Evolutionary conservation across 1,140 invertebrate species (phyloP).

Genomic region (Magallana ariakensis): DNA sequence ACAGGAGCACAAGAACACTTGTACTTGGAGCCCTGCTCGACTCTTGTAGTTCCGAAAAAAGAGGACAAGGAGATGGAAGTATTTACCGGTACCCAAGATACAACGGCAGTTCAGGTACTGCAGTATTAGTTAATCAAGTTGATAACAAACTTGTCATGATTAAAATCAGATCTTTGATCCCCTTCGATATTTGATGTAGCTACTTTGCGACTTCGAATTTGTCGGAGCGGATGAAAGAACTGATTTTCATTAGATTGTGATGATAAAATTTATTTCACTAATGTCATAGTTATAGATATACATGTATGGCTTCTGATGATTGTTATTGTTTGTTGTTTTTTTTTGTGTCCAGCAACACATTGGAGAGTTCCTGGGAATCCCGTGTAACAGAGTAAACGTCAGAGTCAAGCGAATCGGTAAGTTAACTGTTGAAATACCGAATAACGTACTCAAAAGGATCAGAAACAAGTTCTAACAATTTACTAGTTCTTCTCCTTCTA

Average conservation of each 20-base stretch:
- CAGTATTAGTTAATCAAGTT: too few species aligned
- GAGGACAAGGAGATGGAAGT: conserved; percentile 92
- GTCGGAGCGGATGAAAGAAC: too few species aligned
- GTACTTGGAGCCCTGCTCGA: conserved; percentile 91
- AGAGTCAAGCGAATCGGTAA: conserved; percentile 89
- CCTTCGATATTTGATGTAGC: too few species aligned
- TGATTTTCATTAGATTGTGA: too few species aligned
- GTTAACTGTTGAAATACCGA: background rate
- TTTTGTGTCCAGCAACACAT: background rate
- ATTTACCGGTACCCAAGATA: conserved; percentile 89
- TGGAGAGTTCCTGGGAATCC: conserved; percentile 86
- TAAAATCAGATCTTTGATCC: too few species aligned
- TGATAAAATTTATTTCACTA: too few species aligned
- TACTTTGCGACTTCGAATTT: too few species aligned
- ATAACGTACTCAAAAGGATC: too few species aligned
- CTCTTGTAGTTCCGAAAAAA: conserved; percentile 86
- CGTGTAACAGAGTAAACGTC: conserved; percentile 87
- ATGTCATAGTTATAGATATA: too few species aligned
- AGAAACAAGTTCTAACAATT: too few species aligned
- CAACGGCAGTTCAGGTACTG: conserved; percentile 84
- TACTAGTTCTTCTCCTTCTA: background rate
- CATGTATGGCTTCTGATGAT: too few species aligned
- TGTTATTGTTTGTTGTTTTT: background rate
- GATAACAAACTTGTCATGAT: too few species aligned
- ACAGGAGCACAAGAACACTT: conserved; percentile 97